phyloP scores from a whole-genome alignment of 2,113 vertebrate genomes.

The Sminthopsis crassicaudata region DNA sequence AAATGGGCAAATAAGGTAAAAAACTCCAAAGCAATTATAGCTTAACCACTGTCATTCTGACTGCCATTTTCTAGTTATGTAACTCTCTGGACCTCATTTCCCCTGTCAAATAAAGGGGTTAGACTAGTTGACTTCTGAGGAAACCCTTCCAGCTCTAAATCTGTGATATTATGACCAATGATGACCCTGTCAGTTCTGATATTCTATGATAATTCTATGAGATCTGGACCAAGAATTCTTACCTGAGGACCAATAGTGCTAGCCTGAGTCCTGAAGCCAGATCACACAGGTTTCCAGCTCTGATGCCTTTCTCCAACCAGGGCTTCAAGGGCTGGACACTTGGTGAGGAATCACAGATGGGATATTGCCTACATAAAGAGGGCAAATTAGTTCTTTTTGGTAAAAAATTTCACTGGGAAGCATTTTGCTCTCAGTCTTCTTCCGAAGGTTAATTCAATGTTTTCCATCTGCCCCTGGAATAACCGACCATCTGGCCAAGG shows the following conservation, averaged over 20 bases:
- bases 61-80: not conserved
- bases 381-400: not conserved
- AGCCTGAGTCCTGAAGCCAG: not conserved
- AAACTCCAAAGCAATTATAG: not conserved
- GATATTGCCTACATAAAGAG: not conserved
- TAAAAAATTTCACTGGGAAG: not conserved
- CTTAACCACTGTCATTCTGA: not conserved
- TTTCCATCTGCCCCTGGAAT: not conserved
- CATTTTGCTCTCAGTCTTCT: not conserved
- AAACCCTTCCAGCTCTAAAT: not conserved
- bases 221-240: not conserved
- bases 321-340: not conserved
- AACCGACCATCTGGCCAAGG: not conserved
- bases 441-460: not conserved
- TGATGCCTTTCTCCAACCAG: not conserved
- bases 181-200: not conserved
- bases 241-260: not conserved
- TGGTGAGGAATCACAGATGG: not conserved
- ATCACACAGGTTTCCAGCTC: not conserved
- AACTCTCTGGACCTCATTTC: not conserved
- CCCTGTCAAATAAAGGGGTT: not conserved
- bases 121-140: not conserved
- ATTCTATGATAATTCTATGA: not conserved
- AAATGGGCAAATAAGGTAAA: not conserved
- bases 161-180: not conserved